phyloP scores from a whole-genome alignment of 2,113 vertebrate species.

The Oryzias celebensis region DNA sequence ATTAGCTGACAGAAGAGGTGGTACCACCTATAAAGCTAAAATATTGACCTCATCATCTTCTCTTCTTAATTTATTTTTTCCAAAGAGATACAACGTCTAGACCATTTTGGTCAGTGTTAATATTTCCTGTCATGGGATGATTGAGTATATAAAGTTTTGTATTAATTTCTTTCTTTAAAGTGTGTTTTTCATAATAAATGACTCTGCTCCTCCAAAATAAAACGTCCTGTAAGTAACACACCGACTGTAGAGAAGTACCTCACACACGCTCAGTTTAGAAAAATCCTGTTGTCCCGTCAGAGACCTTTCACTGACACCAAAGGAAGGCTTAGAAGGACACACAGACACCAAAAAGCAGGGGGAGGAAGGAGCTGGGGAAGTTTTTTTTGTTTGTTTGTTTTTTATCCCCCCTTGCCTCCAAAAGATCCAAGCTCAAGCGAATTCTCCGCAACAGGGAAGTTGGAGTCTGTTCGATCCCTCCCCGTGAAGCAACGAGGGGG shows the following conservation, averaged over 20 bases:
- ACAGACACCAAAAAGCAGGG: conserved; percentile 51
- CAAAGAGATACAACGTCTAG: too few species aligned
- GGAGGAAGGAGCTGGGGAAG: conserved; percentile 16
- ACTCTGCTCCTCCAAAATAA: background rate
- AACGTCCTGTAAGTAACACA: background rate
- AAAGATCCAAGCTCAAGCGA: conserved; percentile 68
- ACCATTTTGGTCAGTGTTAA: too few species aligned
- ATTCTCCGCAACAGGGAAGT: conserved; percentile 67
- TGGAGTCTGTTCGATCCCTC: conserved; percentile 55
- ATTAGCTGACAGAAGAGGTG: background rate
- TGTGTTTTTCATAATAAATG: too few species aligned
- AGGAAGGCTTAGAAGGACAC: conserved; percentile 61
- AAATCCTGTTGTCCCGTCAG: conserved; percentile 11
- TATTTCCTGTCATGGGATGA: too few species aligned
- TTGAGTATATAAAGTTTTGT: too few species aligned
- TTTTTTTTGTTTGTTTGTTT: background rate
- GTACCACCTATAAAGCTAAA: too few species aligned
- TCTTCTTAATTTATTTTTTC: too few species aligned
- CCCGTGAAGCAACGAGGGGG: conserved; percentile 79
- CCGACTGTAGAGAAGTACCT: background rate
- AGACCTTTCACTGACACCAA: conserved; percentile 53
- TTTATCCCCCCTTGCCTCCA: conserved; percentile 3
- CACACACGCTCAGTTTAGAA: background rate
- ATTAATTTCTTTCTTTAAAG: too few species aligned
- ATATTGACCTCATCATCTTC: too few species aligned